These are phyloP conservation scores for Drosophila pseudotalamancana DNA, from an alignment of 2,888 invertebrate species.

Conservation along the genomic window DNA sequence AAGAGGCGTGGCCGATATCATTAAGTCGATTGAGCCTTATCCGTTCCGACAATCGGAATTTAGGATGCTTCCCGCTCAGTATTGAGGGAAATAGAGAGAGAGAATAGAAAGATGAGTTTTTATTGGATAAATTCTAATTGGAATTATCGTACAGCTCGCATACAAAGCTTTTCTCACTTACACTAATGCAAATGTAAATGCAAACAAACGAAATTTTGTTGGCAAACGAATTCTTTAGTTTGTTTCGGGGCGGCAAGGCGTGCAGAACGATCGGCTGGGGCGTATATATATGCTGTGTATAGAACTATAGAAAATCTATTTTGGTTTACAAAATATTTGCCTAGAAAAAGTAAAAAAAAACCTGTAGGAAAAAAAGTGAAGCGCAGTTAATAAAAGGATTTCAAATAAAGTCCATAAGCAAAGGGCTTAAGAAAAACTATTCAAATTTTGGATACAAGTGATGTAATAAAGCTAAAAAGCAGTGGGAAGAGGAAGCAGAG, in stretches of 20 bases:
- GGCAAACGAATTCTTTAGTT: conserved; percentile 53
- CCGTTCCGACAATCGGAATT: too few relatives aligned
- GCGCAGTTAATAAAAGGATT: not conserved
- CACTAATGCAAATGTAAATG: not conserved
- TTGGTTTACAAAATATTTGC: conserved; percentile 28
- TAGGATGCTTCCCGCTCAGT: too few relatives aligned
- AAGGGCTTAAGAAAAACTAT: too few relatives aligned
- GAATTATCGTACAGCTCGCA: not conserved
- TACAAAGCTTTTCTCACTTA: not conserved
- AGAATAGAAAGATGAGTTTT: too few relatives aligned
- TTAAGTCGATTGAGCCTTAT: too few relatives aligned
- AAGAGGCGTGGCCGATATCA: too few relatives aligned
- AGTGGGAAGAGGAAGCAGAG: not conserved
- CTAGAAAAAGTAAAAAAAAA: not conserved
- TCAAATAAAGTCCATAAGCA: not conserved
- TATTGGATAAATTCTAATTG: not conserved
- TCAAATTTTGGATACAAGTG: conserved; percentile 33
- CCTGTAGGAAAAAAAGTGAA: not conserved
- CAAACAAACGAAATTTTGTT: conserved; percentile 25
- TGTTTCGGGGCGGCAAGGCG: conserved; percentile 34
- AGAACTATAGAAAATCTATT: conserved; percentile 63
- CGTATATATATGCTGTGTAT: conserved; percentile 36
- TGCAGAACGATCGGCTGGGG: conserved; percentile 23
- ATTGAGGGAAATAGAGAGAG: too few relatives aligned
- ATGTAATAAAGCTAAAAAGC: conserved; percentile 51